Conservation (phyloP, 1,140 invertebrate genomes). For the Cataglyphis hispanica region DNA sequence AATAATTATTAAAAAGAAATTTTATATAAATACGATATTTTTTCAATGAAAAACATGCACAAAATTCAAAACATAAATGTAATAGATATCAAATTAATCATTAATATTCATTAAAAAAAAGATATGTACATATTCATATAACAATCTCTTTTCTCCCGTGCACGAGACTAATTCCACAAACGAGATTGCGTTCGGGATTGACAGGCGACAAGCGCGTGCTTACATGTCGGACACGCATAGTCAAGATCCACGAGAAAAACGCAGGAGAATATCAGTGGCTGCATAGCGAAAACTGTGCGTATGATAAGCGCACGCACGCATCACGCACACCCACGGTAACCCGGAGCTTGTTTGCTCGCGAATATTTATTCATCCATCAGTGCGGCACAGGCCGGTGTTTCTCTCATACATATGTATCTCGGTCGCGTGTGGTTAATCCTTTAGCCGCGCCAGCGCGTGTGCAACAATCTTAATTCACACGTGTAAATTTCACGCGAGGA, state of each 20-base stretch:
- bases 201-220: neutral
- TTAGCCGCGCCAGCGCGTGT: slow-evolving; percentile 27
- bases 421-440: slow-evolving; percentile 52
- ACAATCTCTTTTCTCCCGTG: neutral
- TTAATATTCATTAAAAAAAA: slow-evolving; percentile 38
- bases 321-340: slow-evolving; percentile 43
- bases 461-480: slow-evolving; percentile 58
- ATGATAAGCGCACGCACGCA: slow-evolving; percentile 30
- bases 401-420: slow-evolving; percentile 63
- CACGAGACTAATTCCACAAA: slow-evolving; percentile 2
- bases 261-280: slow-evolving; percentile 6
- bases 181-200: slow-evolving; percentile 2
- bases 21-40: too few relatives aligned
- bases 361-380: slow-evolving; percentile 64
- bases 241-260: neutral
- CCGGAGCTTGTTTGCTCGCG: slow-evolving; percentile 50
- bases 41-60: neutral
- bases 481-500: slow-evolving; percentile 49
- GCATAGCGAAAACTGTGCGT: slow-evolving; percentile 13
- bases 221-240: neutral
- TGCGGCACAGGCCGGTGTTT: slow-evolving; percentile 45
- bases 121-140: neutral
- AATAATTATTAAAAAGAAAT: too few relatives aligned
- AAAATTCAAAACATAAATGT: slow-evolving; percentile 7
- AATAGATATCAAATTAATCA: neutral